Evolutionary conservation across 2,113 vertebrate species (phyloP).

Genomic region (Agapornis roseicollis): DNA sequence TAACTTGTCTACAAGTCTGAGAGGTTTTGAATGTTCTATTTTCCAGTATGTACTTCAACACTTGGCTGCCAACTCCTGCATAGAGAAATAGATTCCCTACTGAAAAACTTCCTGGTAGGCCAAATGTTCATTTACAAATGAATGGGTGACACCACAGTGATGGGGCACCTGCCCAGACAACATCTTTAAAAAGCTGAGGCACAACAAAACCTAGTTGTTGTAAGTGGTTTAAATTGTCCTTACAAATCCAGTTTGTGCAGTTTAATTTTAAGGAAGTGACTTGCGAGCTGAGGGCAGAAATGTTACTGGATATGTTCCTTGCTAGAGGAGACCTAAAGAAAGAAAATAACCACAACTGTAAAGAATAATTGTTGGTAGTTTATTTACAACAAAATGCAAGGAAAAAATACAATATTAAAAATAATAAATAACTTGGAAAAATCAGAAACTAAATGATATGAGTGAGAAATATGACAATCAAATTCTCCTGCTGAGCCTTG

Average conservation of each 20-base stretch:
- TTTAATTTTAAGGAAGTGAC: background rate
- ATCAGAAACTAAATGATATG: constrained; percentile 59
- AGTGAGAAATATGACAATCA: constrained; percentile 29
- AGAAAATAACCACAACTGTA: constrained; percentile 44
- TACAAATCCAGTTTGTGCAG: background rate
- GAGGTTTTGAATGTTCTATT: background rate
- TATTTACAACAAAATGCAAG: constrained; percentile 84
- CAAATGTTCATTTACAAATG: background rate
- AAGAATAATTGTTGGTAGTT: constrained; percentile 80
- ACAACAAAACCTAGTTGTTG: background rate
- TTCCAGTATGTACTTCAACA: background rate
- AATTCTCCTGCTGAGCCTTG: constrained; percentile 24
- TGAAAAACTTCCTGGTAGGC: background rate
- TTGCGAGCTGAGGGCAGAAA: background rate
- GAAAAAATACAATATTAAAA: constrained; percentile 77
- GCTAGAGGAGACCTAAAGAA: background rate
- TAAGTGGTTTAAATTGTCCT: background rate
- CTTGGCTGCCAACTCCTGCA: background rate
- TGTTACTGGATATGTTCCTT: background rate
- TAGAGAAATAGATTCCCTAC: background rate
- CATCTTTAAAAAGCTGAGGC: background rate
- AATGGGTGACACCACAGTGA: background rate
- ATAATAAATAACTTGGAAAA: constrained; percentile 78
- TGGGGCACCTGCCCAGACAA: background rate
- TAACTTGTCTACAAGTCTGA: background rate